These are phyloP conservation scores for Chionis minor DNA, from an alignment of 2,113 vertebrate species.

Conservation along the genomic window DNA sequence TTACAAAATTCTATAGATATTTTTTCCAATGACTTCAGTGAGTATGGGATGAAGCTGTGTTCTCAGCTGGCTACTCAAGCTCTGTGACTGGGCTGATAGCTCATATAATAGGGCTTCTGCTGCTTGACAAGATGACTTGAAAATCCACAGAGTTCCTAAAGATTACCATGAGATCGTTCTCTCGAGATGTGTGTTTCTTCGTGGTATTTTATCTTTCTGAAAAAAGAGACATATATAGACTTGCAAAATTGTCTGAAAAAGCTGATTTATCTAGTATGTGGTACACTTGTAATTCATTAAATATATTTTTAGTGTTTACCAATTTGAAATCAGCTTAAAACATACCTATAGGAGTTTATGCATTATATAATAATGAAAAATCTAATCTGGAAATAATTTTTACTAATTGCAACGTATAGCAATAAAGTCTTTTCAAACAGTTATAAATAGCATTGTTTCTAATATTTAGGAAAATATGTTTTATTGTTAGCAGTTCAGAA, in stretches of 20 bases:
- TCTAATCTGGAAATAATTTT: background rate
- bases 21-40: background rate
- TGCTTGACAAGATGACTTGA: background rate
- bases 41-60: background rate
- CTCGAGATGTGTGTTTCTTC: background rate
- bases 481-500: background rate
- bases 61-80: background rate
- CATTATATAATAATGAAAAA: background rate
- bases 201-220: background rate
- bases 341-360: background rate
- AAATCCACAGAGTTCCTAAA: background rate
- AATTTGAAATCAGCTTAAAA: background rate
- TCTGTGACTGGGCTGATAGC: background rate
- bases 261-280: background rate
- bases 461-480: background rate
- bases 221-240: background rate
- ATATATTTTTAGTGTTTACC: background rate
- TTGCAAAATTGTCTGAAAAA: background rate
- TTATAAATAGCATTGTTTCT: background rate
- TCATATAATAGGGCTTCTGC: background rate
- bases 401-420: background rate
- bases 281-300: background rate
- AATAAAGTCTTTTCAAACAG: background rate
- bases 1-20: background rate
- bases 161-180: rapidly evolving